These are phyloP conservation scores for Petrosia ficiformis DNA, from an alignment of 37 sponge, comb jelly and placozoan genomes.

Conservation along the genomic window DNA sequence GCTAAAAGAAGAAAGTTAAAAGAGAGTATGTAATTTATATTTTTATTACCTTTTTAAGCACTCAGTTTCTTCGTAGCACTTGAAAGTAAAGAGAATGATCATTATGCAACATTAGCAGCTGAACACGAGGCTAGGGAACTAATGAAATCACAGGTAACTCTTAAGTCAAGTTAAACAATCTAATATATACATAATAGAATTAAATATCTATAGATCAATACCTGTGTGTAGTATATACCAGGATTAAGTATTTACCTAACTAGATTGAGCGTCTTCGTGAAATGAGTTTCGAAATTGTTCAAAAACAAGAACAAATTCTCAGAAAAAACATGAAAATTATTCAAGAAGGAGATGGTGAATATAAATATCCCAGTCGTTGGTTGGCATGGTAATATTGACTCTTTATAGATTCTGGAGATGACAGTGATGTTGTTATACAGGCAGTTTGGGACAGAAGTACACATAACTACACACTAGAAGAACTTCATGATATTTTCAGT, in stretches of 20 bases:
- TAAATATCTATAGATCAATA: too few species aligned
- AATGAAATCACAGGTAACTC: constrained; percentile 63
- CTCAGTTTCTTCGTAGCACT: constrained; percentile 43
- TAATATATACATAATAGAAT: not conserved
- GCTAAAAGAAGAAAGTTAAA: constrained; percentile 82
- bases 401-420: not conserved
- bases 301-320: constrained; percentile 70
- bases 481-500: not conserved
- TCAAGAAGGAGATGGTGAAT: not conserved
- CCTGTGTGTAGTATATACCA: not conserved
- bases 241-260: not conserved
- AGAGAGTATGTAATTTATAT: constrained; percentile 37
- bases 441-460: not conserved
- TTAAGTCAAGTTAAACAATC: not conserved
- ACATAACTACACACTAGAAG: not conserved
- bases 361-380: not conserved
- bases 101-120: not conserved
- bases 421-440: not conserved
- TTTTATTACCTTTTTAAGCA: not conserved
- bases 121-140: constrained; percentile 56
- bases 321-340: not conserved
- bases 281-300: constrained; percentile 45
- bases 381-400: not conserved
- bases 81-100: constrained; percentile 61
- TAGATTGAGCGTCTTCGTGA: constrained; percentile 76